phyloP scores from a whole-genome alignment of 2,888 invertebrate genomes.

The Teleogryllus oceanicus region DNA sequence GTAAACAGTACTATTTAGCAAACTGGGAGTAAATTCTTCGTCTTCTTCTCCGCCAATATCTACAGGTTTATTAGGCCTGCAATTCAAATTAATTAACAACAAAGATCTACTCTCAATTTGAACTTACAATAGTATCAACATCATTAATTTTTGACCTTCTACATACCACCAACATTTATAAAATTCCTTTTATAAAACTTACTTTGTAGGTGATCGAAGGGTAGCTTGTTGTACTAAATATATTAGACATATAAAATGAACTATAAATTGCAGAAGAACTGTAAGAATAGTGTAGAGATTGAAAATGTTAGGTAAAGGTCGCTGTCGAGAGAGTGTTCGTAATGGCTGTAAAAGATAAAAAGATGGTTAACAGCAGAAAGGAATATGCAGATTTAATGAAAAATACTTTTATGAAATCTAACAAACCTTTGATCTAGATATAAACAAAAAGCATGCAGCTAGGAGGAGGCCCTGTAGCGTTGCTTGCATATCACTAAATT shows the following conservation, averaged over 20 bases:
- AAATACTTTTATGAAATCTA: not conserved
- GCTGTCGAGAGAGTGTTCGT: slow-evolving; percentile 84
- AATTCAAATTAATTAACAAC: slow-evolving; percentile 37
- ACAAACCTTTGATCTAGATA: slow-evolving; percentile 90
- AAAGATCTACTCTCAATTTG: slow-evolving; percentile 25
- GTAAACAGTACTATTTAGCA: slow-evolving; percentile 97
- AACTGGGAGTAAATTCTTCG: slow-evolving; percentile 83
- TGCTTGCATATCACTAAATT: slow-evolving; percentile 96
- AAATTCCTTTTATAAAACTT: slow-evolving; percentile 40
- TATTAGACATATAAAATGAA: slow-evolving; percentile 88
- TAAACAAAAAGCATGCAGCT: slow-evolving; percentile 96
- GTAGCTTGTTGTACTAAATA: slow-evolving; percentile 83
- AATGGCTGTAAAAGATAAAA: slow-evolving; percentile 65
- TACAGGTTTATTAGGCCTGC: slow-evolving; percentile 58
- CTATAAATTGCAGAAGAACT: slow-evolving; percentile 88
- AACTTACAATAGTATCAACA: not conserved
- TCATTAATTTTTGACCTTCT: not conserved
- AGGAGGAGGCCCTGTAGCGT: slow-evolving; percentile 93
- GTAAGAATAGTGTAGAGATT: slow-evolving; percentile 96
- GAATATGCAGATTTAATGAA: not conserved
- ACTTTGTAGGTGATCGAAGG: slow-evolving; percentile 67
- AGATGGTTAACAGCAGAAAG: not conserved
- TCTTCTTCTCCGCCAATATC: slow-evolving; percentile 65
- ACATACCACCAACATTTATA: not conserved
- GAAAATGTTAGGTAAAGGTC: slow-evolving; percentile 97